Evolutionary conservation across 1,140 invertebrate genomes (phyloP).

Genomic region (Sitobion miscanthi): DNA sequence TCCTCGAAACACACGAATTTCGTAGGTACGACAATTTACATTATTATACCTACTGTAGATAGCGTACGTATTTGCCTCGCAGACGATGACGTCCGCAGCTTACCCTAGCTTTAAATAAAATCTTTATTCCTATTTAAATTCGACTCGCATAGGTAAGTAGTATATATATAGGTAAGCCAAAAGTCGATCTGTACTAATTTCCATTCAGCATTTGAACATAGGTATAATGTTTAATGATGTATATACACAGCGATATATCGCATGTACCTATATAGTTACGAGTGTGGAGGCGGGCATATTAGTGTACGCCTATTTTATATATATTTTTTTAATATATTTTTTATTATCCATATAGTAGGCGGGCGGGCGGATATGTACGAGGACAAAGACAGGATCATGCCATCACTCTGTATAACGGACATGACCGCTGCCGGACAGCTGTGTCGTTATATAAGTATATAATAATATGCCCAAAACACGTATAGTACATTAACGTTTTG

Average conservation of each 20-base stretch:
- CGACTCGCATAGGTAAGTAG: background rate
- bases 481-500: background rate
- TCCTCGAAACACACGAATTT: background rate
- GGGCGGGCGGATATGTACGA: constrained; percentile 9
- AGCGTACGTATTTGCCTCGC: no score
- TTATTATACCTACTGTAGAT: background rate
- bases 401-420: constrained; percentile 7
- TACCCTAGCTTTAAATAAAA: no score
- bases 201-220: background rate
- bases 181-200: background rate
- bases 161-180: background rate
- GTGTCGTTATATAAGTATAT: background rate
- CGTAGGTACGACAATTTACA: background rate
- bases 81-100: no score
- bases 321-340: background rate
- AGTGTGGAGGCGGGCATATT: background rate
- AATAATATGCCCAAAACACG: background rate
- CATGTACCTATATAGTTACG: background rate
- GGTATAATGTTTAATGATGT: background rate
- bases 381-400: background rate
- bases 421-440: background rate
- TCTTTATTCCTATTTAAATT: no score
- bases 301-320: background rate
- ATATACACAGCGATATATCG: background rate
- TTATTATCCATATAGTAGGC: background rate